These are phyloP conservation scores for Drosophila teissieri DNA, from an alignment of 1,140 invertebrate genomes.

Conservation along the genomic window DNA sequence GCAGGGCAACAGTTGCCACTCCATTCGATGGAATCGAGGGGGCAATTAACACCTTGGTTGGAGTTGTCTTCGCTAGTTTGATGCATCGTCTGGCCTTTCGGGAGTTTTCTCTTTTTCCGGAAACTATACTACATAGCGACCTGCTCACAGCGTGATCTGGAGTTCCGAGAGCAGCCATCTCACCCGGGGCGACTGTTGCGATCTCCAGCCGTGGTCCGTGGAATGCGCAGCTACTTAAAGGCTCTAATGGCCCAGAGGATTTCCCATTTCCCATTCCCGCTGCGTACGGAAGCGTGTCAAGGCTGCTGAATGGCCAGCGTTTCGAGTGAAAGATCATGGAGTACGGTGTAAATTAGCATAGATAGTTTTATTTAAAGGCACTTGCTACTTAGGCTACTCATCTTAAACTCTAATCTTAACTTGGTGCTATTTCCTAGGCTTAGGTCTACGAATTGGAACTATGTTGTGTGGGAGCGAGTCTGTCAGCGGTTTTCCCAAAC, in stretches of 20 bases:
- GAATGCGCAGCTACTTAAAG: constrained; percentile 70
- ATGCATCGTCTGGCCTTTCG: constrained; percentile 14
- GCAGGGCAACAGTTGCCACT: neutral
- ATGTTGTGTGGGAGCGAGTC: constrained; percentile 26
- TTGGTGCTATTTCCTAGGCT: constrained; percentile 17
- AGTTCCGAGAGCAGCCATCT: constrained; percentile 32
- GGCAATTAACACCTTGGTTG: constrained; percentile 78
- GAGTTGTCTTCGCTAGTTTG: constrained; percentile 29
- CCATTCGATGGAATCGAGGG: constrained; percentile 58
- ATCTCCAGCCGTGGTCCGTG: constrained; percentile 46
- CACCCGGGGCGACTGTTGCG: constrained; percentile 75
- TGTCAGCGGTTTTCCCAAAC: constrained; percentile 33
- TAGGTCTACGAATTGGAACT: constrained; percentile 36
- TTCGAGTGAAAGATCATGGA: constrained; percentile 14
- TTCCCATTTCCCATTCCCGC: constrained; percentile 63
- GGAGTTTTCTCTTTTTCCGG: constrained; percentile 38
- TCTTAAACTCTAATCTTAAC: constrained; percentile 4
- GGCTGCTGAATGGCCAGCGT: constrained; percentile 66
- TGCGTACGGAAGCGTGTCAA: constrained; percentile 81
- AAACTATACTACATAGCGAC: constrained; percentile 29
- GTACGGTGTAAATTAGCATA: constrained; percentile 36
- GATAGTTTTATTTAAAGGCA: constrained; percentile 44
- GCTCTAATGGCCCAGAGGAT: constrained; percentile 61
- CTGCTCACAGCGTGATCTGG: constrained; percentile 44
- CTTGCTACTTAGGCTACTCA: constrained; percentile 31